phyloP scores from a whole-genome alignment of 2,113 vertebrate genomes.

The Semnopithecus entellus region DNA sequence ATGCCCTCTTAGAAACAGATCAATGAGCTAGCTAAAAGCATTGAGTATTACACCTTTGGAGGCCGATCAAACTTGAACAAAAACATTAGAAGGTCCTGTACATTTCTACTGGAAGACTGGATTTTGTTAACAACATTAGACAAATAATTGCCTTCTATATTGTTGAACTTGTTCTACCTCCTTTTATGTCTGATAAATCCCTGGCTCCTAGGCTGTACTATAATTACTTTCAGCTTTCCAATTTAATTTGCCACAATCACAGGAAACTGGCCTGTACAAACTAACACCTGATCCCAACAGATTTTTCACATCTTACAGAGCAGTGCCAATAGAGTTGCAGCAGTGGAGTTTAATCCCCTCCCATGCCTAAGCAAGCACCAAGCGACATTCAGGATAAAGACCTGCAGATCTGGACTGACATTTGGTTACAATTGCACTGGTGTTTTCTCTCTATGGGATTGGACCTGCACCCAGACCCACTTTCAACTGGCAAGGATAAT shows the following conservation, averaged over 20 bases:
- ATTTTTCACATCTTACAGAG: background rate
- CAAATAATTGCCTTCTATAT: background rate
- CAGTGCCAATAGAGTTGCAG: constrained; percentile 41
- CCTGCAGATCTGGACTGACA: constrained; percentile 41
- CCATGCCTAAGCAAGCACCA: constrained; percentile 45
- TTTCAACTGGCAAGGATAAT: constrained; percentile 71
- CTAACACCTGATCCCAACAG: constrained; percentile 53
- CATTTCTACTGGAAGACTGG: background rate
- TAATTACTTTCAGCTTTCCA: constrained; percentile 30
- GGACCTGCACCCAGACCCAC: constrained; percentile 30
- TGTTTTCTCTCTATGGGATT: constrained; percentile 7
- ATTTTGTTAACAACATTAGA: constrained; percentile 12
- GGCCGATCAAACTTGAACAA: background rate
- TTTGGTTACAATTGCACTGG: constrained; percentile 62
- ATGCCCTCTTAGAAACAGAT: background rate
- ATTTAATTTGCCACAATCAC: constrained; percentile 37
- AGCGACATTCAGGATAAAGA: constrained; percentile 44
- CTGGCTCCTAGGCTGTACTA: constrained; percentile 47
- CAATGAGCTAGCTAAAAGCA: background rate
- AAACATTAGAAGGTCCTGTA: background rate
- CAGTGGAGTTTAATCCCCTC: constrained; percentile 37
- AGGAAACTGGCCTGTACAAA: constrained; percentile 50
- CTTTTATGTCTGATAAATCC: constrained; percentile 45
- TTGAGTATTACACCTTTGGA: background rate
- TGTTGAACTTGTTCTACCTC: background rate